phyloP scores from a whole-genome alignment of 2,888 invertebrate genomes.

The Tipula lateralis region DNA sequence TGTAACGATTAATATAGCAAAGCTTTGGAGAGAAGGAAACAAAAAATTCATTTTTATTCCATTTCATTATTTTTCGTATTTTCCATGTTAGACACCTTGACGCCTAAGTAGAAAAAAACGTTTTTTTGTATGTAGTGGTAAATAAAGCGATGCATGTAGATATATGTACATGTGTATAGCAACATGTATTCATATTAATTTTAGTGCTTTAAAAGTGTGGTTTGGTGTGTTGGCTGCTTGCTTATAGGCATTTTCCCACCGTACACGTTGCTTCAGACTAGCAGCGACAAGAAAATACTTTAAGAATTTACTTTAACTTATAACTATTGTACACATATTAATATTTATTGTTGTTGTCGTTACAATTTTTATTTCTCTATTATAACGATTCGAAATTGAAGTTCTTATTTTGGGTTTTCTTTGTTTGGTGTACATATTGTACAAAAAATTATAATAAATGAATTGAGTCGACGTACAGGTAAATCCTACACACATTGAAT shows the following conservation, averaged over 20 bases:
- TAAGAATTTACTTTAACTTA: not conserved
- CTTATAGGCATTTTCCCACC: too few relatives aligned
- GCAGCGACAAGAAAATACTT: not conserved
- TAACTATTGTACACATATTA: not conserved
- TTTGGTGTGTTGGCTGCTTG: not conserved
- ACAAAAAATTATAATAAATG: not conserved
- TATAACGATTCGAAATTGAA: not conserved
- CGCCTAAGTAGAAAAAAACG: not conserved
- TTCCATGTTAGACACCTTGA: conserved; percentile 7
- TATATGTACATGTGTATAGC: not conserved
- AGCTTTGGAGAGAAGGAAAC: not conserved
- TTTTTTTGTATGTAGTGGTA: not conserved
- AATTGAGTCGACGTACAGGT: not conserved
- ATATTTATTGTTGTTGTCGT: not conserved
- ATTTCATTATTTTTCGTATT: not conserved
- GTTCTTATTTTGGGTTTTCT: not conserved
- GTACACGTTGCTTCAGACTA: not conserved
- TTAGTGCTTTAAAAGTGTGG: not conserved
- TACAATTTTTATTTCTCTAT: not conserved
- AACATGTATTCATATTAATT: not conserved
- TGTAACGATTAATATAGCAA: not conserved
- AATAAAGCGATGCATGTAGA: not conserved
- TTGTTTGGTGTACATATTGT: too few relatives aligned
- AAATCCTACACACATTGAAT: not conserved
- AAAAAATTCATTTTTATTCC: not conserved